phyloP scores from a whole-genome alignment of 2,113 vertebrate genomes.

The Urocitellus parryii region DNA sequence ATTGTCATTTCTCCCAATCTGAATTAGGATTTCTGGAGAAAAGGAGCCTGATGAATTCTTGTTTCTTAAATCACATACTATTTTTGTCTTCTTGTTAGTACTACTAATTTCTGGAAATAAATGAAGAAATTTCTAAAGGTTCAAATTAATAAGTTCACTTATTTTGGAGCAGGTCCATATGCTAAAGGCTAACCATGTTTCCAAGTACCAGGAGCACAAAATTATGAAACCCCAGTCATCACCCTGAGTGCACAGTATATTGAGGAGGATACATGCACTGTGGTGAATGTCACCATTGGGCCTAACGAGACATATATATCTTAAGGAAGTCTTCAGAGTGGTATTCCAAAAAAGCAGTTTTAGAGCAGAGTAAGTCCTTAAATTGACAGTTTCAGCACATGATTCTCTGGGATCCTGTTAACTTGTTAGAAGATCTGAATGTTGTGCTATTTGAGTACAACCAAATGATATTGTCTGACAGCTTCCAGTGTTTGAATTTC shows the following conservation, averaged over 20 bases:
- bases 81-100: background rate
- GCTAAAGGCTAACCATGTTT: background rate
- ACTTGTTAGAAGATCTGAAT: background rate
- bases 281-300: background rate
- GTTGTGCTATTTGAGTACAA: background rate
- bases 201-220: background rate
- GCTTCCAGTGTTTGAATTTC: background rate
- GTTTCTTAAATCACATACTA: background rate
- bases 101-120: constrained; percentile 27
- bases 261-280: background rate
- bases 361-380: background rate
- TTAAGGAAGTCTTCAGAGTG: background rate
- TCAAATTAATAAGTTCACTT: constrained; percentile 6
- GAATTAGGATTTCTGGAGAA: constrained; percentile 21
- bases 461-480: background rate
- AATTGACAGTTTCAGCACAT: background rate
- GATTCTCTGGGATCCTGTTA: background rate
- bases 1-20: background rate
- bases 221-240: background rate
- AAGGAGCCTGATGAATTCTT: background rate
- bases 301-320: background rate
- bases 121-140: background rate
- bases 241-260: accelerated
- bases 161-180: background rate
- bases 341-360: background rate